Percentiles rank a stretch among this genome's conserved stretches.
phyloP scores from a whole-genome alignment of 2,797 vertebrate species.

The Otolemur crassicaudatus region DNA sequence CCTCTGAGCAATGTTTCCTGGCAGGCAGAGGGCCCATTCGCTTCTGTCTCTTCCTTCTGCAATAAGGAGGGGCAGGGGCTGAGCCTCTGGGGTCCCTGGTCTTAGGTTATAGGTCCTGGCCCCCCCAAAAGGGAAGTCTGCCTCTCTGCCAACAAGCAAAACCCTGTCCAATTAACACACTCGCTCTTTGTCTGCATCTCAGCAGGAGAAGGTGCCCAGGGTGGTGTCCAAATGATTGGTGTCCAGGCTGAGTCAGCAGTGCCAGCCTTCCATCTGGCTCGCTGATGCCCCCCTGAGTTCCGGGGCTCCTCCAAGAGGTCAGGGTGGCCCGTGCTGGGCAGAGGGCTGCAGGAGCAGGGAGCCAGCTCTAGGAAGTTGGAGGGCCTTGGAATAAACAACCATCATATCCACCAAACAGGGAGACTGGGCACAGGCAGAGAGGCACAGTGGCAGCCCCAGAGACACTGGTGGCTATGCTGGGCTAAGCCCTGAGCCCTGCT shows the following conservation, averaged over 20 bases:
- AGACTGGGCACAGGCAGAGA: neutral
- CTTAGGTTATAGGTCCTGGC: neutral
- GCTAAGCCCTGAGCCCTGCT: neutral
- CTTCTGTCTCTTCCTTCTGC: neutral
- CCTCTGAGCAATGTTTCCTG: neutral
- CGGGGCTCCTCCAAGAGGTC: neutral
- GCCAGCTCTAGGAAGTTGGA: neutral
- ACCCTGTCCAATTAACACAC: neutral
- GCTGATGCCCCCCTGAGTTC: neutral
- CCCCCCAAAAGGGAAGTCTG: neutral
- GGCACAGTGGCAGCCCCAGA: neutral
- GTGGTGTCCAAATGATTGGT: neutral
- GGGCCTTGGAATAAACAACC: neutral
- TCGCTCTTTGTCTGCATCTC: constrained; percentile 53
- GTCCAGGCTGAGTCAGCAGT: neutral
- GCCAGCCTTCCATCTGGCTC: constrained; percentile 49
- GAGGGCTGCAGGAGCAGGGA: neutral
- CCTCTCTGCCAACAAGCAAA: neutral
- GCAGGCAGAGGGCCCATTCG: neutral
- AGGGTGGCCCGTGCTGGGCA: neutral
- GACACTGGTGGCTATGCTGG: neutral
- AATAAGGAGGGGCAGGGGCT: neutral
- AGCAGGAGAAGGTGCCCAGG: constrained; percentile 8
- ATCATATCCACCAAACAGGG: neutral
- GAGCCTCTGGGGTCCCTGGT: neutral